phyloP scores from a whole-genome alignment of 2,888 invertebrate species.

The Ommatoiulus sabulosus region DNA sequence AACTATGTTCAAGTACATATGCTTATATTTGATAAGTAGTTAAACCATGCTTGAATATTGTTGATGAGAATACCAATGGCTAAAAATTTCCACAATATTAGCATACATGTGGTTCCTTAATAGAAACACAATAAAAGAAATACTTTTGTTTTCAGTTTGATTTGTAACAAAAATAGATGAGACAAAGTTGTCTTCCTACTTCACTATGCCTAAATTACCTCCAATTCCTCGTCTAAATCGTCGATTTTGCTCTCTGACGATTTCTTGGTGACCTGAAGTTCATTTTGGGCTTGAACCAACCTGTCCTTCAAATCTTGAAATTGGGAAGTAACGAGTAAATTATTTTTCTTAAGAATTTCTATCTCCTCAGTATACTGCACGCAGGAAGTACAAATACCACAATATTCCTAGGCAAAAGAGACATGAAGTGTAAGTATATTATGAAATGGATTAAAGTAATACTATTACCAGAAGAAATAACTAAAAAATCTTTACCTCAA shows the following conservation, averaged over 20 bases:
- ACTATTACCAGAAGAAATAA: no score
- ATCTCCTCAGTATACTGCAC: background rate
- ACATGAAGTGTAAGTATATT: background rate
- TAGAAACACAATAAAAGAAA: no score
- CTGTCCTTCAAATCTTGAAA: background rate
- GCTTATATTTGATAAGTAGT: no score
- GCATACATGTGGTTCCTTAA: no score
- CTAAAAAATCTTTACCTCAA: background rate
- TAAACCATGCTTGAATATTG: no score
- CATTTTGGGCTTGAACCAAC: background rate
- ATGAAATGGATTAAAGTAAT: no score
- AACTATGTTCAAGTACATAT: no score
- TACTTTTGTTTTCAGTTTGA: no score
- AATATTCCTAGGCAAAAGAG: background rate
- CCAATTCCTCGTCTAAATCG: background rate
- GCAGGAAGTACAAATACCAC: background rate
- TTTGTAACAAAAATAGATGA: no score
- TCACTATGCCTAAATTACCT: background rate
- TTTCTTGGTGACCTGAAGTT: constrained; percentile 21
- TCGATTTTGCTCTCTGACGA: background rate
- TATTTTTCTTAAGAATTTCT: background rate
- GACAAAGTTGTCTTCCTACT: no score
- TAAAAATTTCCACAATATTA: no score
- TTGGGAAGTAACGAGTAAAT: background rate
- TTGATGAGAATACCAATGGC: no score